Evolutionary conservation across 2,888 invertebrate species (phyloP), one percentile per base, ranked within the genome.

Genomic region (Drosophila demipolita): DNA sequence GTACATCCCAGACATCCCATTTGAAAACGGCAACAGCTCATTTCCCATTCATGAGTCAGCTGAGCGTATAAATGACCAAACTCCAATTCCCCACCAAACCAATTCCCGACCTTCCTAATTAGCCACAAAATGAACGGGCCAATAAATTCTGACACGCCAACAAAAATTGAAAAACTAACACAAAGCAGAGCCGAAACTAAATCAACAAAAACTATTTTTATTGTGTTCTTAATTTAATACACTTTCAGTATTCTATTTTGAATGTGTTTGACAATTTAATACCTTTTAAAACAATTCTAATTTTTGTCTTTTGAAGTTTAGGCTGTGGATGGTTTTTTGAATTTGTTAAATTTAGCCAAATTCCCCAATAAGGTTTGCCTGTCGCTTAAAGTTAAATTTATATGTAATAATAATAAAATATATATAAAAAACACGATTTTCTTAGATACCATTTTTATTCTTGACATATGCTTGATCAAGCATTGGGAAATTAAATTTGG

Each of bases 101-200:
- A 20, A 8, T 15, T 17, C 36, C 1, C 12, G 23, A 26, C 17
- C 54, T n/a, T 33, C 3, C 58, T 82, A 81, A 85, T 83, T 73
- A 79, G 71, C 85, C 71, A 69, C 83, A 68, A 89, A 89, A 86
- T 73, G 83, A 81, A 68, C 63, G 38, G 17, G 82, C 90, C 90
- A 86, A 86, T 86, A 89, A 89, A 86, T 89, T 82, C 83, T 76
- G 83, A 80, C 85, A 86, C 85, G 90, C 90, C 71, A 89, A 82
- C 74, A 84, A 84, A 23, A 82, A 73, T 70, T 73, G 63, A 71
- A 83, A 76, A 58, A 36, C 50, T 49, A 64, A 50, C 26, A 53
- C 54, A 63, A 45, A 23, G 23, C 15, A 36, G 20, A 64, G 26
- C 11, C n/a, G 29, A 50, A 42, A 60, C 40, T n/a, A 55, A 42